Evolutionary conservation across 1,140 invertebrate genomes (phyloP).

Genomic region (Drosophila kikkawai): DNA sequence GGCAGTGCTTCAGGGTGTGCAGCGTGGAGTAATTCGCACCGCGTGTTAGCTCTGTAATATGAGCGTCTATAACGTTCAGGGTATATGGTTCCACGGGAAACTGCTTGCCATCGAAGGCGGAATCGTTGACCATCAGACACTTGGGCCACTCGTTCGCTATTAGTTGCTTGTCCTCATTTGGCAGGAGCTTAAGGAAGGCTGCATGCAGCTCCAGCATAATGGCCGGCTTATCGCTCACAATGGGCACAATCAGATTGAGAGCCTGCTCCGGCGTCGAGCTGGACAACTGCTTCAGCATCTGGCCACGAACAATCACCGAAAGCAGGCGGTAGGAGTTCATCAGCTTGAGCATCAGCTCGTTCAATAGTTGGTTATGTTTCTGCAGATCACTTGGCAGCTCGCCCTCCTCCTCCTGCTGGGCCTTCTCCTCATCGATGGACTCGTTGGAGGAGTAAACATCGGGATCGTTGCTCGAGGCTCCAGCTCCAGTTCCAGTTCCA

Average conservation of each 20-base stretch:
- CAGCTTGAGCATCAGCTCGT: conserved; percentile 68
- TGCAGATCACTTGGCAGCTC: conserved; percentile 34
- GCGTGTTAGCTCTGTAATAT: conserved; percentile 72
- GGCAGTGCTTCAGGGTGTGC: conserved; percentile 79
- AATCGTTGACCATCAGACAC: conserved; percentile 69
- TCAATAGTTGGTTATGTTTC: conserved; percentile 63
- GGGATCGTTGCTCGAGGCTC: conserved; percentile 27
- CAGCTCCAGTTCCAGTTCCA: background rate
- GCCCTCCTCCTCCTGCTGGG: conserved; percentile 46
- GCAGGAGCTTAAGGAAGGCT: conserved; percentile 74
- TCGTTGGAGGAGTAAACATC: conserved; percentile 76
- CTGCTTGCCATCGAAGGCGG: conserved; percentile 66
- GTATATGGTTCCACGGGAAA: conserved; percentile 81
- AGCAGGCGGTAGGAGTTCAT: conserved; percentile 69
- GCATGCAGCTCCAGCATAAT: conserved; percentile 76
- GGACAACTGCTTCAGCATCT: conserved; percentile 74
- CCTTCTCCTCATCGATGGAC: conserved; percentile 64
- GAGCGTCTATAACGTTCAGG: conserved; percentile 77
- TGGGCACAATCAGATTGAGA: conserved; percentile 75
- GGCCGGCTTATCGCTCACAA: conserved; percentile 77
- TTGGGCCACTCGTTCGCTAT: conserved; percentile 82
- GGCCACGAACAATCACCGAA: conserved; percentile 60
- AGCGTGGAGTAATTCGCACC: conserved; percentile 67
- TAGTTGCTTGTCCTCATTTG: conserved; percentile 81
- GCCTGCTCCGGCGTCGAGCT: conserved; percentile 67